A percentile compares a stretch with the other conserved stretches of the same genome.
These are phyloP conservation scores for Propithecus perrieri DNA, from an alignment of 2,797 vertebrate genomes.

Conservation along the genomic window DNA sequence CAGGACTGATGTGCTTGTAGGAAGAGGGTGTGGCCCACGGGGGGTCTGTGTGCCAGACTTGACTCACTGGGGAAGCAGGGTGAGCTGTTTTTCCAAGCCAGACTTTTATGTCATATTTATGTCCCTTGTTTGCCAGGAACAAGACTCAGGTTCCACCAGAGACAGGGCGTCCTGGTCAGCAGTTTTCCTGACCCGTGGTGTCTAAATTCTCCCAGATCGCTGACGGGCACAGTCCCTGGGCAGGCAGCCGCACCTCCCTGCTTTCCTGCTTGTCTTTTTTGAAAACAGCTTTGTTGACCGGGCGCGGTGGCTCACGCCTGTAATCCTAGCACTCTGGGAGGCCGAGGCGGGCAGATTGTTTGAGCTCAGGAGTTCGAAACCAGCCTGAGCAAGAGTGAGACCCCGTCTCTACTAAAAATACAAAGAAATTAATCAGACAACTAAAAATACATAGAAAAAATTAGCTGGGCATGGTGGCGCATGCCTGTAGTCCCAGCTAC, in stretches of 20 bases:
- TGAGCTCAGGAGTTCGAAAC: too few species aligned
- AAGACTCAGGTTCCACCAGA: accelerated
- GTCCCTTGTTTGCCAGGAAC: neutral
- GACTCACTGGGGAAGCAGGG: accelerated
- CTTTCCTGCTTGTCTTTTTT: neutral
- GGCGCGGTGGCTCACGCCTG: too few species aligned
- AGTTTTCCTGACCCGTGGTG: neutral
- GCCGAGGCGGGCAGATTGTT: too few species aligned
- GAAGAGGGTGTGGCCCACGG: accelerated
- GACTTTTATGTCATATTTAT: neutral
- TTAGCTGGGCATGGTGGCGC: too few species aligned
- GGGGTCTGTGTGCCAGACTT: accelerated
- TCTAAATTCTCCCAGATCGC: accelerated
- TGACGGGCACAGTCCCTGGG: too few species aligned
- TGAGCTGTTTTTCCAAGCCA: accelerated
- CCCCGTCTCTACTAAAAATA: too few species aligned
- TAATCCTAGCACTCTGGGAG: too few species aligned
- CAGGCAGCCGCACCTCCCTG: neutral
- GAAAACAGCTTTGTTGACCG: neutral
- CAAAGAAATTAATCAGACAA: too few species aligned
- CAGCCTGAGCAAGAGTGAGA: too few species aligned
- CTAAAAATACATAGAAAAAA: too few species aligned
- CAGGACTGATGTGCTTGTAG: accelerated
- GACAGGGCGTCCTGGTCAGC: accelerated
- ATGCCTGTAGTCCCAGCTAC: too few species aligned